Percentiles rank a stretch among this genome's conserved stretches.
Evolutionary conservation across 2,888 invertebrate genomes (phyloP).

Genomic region (Lasiommata megera): DNA sequence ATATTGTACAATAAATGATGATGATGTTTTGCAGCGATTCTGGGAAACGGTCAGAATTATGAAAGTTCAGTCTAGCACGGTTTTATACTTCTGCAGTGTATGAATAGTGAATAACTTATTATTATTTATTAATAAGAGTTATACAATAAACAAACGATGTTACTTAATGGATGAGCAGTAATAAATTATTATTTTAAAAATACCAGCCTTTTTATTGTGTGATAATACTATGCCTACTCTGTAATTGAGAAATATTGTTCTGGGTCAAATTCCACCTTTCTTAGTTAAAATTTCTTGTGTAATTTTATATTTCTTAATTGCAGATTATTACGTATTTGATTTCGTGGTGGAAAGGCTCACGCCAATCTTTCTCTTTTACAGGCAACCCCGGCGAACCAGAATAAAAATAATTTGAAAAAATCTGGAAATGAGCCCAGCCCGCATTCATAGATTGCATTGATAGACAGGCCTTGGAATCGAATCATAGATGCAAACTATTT

Average conservation of each 20-base stretch:
- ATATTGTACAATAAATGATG: background rate
- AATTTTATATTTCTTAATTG: slow-evolving; percentile 39
- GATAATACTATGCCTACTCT: background rate
- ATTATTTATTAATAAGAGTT: no score
- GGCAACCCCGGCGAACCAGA: slow-evolving; percentile 16
- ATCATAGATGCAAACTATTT: background rate
- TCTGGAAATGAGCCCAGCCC: no score
- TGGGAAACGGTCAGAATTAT: background rate
- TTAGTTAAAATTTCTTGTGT: slow-evolving; percentile 24
- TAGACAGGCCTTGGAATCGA: no score
- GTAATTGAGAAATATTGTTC: slow-evolving; percentile 51
- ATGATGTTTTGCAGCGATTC: background rate
- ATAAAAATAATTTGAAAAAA: slow-evolving; percentile 1
- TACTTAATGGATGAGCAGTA: background rate
- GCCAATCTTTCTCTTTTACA: slow-evolving; percentile 61
- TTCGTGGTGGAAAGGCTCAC: slow-evolving; percentile 63
- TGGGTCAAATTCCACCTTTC: slow-evolving; percentile 68
- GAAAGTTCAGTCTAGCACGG: background rate
- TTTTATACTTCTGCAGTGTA: background rate
- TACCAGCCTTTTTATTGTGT: background rate
- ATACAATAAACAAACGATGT: no score
- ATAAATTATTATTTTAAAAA: slow-evolving; percentile 10
- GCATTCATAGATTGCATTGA: no score
- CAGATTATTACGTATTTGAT: slow-evolving; percentile 31
- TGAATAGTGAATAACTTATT: no score